These are phyloP conservation scores for Zhuqinia jingwanae DNA, from an alignment of 2,888 invertebrate genomes.

Conservation along the genomic window DNA sequence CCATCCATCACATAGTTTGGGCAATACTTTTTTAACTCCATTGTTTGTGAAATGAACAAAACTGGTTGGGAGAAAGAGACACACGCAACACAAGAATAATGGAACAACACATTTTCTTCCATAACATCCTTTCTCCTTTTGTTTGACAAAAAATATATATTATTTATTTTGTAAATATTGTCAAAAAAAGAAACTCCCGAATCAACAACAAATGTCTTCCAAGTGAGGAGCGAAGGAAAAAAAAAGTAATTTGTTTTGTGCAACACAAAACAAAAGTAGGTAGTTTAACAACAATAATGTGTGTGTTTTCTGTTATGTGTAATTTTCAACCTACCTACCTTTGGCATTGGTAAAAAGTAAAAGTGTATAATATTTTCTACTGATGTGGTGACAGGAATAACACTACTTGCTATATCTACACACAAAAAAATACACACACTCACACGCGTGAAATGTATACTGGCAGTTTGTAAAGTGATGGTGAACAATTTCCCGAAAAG, in stretches of 20 bases:
- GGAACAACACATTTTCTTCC: conserved; percentile 27
- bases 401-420: not conserved
- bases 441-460: too few relatives aligned
- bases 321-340: not conserved
- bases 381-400: not conserved
- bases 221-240: not conserved
- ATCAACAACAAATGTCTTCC: conserved; percentile 18
- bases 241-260: not conserved
- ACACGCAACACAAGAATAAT: not conserved
- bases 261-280: not conserved
- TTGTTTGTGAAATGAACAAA: not conserved
- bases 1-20: not conserved
- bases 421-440: too few relatives aligned
- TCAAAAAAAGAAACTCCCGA: conserved; percentile 2
- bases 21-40: not conserved
- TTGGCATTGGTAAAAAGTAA: too few relatives aligned
- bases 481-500: not conserved
- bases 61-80: not conserved
- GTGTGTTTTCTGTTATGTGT: too few relatives aligned
- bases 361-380: not conserved
- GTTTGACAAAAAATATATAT: conserved; percentile 4
- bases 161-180: too few relatives aligned
- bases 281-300: not conserved
- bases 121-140: too few relatives aligned
- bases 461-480: too few relatives aligned